A percentile compares a stretch with the other conserved stretches of the same genome.
Conservation (phyloP, 2,888 invertebrate species). For the Drosophila paracracens region DNA sequence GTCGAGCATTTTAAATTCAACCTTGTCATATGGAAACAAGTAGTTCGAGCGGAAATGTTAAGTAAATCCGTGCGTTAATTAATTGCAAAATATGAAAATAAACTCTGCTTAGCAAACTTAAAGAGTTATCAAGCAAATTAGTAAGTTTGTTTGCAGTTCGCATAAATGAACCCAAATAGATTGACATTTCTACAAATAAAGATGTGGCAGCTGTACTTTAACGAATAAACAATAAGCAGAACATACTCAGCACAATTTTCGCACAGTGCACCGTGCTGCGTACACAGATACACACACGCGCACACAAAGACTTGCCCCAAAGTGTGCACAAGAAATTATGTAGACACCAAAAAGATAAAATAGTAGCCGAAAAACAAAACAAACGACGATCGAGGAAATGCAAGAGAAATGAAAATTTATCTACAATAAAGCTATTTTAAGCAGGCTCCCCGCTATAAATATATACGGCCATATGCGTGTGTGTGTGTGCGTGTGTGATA, state of each 20-base stretch:
- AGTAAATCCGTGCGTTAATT: constrained; percentile 29
- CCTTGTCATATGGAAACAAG: constrained; percentile 1
- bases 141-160: background rate
- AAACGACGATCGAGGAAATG: constrained; percentile 71
- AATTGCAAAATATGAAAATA: background rate
- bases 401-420: constrained; percentile 80
- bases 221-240: constrained; percentile 22
- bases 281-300: constrained; percentile 13
- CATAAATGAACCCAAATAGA: background rate
- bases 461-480: constrained; percentile 40
- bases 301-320: constrained; percentile 6
- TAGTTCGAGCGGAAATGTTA: constrained; percentile 17
- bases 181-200: constrained; percentile 5
- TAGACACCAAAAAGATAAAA: constrained; percentile 59
- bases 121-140: constrained; percentile 1
- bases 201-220: constrained; percentile 4
- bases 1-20: background rate
- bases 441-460: constrained; percentile 46
- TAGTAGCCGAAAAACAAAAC: constrained; percentile 45
- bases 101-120: background rate
- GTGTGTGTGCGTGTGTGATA: constrained; percentile 34
- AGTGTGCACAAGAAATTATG: constrained; percentile 61
- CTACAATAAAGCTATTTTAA: constrained; percentile 66
- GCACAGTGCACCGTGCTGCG: constrained; percentile 36
- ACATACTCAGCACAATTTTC: constrained; percentile 24